These are phyloP conservation scores for Drosophila neocordata DNA, from an alignment of 1,140 invertebrate genomes.

Conservation along the genomic window DNA sequence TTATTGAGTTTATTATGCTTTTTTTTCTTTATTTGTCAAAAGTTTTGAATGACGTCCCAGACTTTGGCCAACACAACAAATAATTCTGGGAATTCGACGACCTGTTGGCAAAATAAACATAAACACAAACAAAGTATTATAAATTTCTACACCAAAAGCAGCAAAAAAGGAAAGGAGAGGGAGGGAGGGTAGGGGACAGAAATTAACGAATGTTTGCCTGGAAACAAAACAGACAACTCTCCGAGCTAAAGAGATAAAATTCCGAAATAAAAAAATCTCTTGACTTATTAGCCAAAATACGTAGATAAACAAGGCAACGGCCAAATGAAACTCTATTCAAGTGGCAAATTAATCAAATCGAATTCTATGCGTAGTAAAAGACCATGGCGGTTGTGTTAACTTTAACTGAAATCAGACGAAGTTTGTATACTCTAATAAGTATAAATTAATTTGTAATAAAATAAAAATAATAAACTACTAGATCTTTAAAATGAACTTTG, in stretches of 20 bases:
- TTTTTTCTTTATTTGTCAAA: background rate
- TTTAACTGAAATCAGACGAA: constrained; percentile 2
- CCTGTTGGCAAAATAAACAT: constrained; percentile 39
- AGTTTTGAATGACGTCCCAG: constrained; percentile 34
- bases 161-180: too few relatives aligned
- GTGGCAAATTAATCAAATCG: constrained; percentile 69
- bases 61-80: constrained; percentile 20
- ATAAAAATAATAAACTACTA: too few relatives aligned
- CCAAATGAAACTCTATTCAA: constrained; percentile 25
- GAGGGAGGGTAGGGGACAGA: background rate
- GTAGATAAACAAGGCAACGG: constrained; percentile 44
- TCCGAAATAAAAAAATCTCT: constrained; percentile 29
- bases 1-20: constrained; percentile 34
- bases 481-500: too few relatives aligned
- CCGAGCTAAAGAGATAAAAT: constrained; percentile 46
- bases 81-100: constrained; percentile 44
- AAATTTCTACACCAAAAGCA: too few relatives aligned
- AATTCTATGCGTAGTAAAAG: constrained; percentile 63
- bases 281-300: constrained; percentile 57
- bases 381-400: constrained; percentile 22
- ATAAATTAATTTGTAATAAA: too few relatives aligned
- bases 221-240: constrained; percentile 5
- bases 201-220: constrained; percentile 33
- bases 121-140: constrained; percentile 32
- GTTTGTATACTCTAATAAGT: constrained; percentile 37